Conservation (phyloP, 2,113 vertebrate species). For the Chaetura pelagica region DNA sequence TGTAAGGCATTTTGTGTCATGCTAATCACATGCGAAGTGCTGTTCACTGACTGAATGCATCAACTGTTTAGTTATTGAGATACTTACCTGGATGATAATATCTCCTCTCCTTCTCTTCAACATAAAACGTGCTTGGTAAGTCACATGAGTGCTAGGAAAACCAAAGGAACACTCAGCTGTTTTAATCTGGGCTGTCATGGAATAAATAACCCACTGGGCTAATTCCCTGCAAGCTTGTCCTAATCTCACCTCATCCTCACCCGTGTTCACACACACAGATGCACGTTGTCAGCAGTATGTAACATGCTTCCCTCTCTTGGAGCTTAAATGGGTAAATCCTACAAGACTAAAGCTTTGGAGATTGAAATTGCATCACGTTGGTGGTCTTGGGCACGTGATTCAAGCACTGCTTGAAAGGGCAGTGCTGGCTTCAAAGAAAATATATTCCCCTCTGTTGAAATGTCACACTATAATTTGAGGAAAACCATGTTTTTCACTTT, state of each 20-base stretch:
- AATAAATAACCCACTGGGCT: slow-evolving; percentile 70
- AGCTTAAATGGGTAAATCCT: slow-evolving; percentile 43
- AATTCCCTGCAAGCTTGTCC: slow-evolving; percentile 52
- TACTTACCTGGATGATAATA: neutral
- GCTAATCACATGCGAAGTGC: neutral
- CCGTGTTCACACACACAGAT: neutral
- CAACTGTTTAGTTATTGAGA: neutral
- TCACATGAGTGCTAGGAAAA: neutral
- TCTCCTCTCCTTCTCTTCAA: neutral
- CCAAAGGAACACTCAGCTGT: slow-evolving; percentile 13
- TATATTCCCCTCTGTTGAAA: neutral
- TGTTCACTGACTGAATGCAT: neutral
- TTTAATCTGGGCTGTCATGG: slow-evolving; percentile 56
- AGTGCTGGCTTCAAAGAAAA: neutral
- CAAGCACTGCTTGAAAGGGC: neutral
- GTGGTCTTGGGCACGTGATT: neutral
- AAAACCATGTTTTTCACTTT: neutral
- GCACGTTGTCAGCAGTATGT: neutral
- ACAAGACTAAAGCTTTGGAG: slow-evolving; percentile 8
- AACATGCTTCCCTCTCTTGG: neutral
- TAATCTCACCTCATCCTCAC: slow-evolving; percentile 59
- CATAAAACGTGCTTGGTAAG: slow-evolving; percentile 1
- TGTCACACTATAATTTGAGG: neutral
- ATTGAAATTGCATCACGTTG: neutral
- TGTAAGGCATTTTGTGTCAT: neutral